Evolutionary conservation across 1,140 invertebrate species (phyloP), one percentile per base, ranked within the genome.

Genomic region (Cherax quadricarinatus): DNA sequence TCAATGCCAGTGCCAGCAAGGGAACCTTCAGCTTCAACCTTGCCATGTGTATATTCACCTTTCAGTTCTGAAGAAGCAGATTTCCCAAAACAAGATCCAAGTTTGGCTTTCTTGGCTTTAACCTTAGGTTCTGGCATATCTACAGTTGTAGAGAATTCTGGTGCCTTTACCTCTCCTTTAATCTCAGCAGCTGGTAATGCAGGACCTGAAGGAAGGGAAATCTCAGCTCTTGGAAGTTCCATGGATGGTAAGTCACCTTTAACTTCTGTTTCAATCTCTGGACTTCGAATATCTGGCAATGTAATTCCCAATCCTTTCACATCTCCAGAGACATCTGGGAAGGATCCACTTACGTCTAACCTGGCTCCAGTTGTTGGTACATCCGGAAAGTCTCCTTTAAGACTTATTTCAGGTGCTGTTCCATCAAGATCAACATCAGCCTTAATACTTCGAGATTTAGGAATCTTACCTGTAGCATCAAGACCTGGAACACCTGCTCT

Each of bases 201-300:
- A 12, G 24, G 70, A 30, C 21, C 70, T 7, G 66, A 49, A 53
- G 89, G 70, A 5, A 91, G 12, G 9, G 70, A 49, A 73, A 78
- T 70, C 24, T 87, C 53, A 6, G 75, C 84, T 92, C 88, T 48
- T 16, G 86, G 86, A 18, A 70, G 5, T 18, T 88, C 78, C 21
- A 70, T n/a, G 24, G 79, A 49, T 48, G 60, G 62, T 53, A 60
- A 53, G 30, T 73, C 79, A 51, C 14, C 41, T n/a, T 87, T 70
- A 57, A 82, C 60, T 80, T 91, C 82, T 51, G 62, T 75, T 62
- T 91, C 89, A 24, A 92, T 53, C 51, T 87, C 51, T 81, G 85
- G 84, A 14, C 51, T 18, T 41, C 78, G 62, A 16, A 81, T 30
- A 9, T 88, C 86, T n/a, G 86, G 86, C 14, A 88, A 4, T 80